A percentile compares a stretch with the other conserved stretches of the same genome.
These are phyloP conservation scores for Girardia tigrina DNA, from an alignment of 2,888 invertebrate genomes.

Conservation along the genomic window DNA sequence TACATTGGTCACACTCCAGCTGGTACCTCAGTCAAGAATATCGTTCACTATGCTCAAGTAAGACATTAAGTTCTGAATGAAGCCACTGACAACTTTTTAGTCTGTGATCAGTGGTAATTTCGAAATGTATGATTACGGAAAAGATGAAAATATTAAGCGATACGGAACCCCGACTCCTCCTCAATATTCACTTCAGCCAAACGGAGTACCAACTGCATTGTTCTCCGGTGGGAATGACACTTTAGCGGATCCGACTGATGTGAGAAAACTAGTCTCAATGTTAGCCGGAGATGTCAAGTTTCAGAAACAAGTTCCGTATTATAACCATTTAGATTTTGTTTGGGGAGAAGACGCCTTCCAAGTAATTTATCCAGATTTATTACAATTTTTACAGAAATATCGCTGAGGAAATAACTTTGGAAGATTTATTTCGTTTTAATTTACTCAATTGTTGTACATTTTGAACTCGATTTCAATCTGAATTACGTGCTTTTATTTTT, in stretches of 20 bases:
- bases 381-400: slow-evolving; percentile 37
- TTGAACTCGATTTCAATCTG: too few species aligned
- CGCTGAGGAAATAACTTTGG: too few species aligned
- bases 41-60: slow-evolving; percentile 62
- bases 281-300: background rate
- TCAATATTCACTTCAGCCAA: slow-evolving; percentile 39
- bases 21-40: slow-evolving; percentile 62
- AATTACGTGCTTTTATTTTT: too few species aligned
- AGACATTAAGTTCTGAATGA: too few species aligned
- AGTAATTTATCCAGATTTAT: slow-evolving; percentile 45
- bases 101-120: slow-evolving; percentile 51
- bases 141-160: slow-evolving; percentile 51
- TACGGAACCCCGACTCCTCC: slow-evolving; percentile 49
- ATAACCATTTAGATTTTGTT: slow-evolving; percentile 52
- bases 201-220: slow-evolving; percentile 53
- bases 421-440: too few species aligned
- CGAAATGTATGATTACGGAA: slow-evolving; percentile 61
- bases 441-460: too few species aligned
- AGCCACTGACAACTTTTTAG: slow-evolving; percentile 40
- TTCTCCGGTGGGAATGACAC: slow-evolving; percentile 63
- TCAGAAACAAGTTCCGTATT: slow-evolving; percentile 39
- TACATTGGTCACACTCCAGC: slow-evolving; percentile 62
- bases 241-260: slow-evolving; percentile 55
- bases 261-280: background rate
- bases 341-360: slow-evolving; percentile 48